These are phyloP conservation scores for Muscicapa comitata DNA, from an alignment of 2,797 vertebrate genomes.

Conservation along the genomic window DNA sequence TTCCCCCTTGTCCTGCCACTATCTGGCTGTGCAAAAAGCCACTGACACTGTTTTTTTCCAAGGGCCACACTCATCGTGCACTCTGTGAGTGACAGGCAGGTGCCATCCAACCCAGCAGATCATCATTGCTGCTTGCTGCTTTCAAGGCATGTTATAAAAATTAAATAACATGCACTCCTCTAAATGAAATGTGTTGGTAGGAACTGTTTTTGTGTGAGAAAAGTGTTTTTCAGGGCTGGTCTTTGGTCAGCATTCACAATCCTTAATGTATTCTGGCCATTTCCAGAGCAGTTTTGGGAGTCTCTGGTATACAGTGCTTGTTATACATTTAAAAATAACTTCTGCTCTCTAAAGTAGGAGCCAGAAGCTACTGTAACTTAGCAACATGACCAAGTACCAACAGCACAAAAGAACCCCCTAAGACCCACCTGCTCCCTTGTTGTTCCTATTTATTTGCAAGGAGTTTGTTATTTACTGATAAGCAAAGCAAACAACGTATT, in stretches of 20 bases:
- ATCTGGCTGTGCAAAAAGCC: neutral
- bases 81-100: neutral
- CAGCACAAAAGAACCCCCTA: conserved; percentile 3
- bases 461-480: conserved; percentile 69
- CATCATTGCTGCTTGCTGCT: neutral
- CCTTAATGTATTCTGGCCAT: neutral
- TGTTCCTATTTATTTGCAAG: conserved; percentile 46
- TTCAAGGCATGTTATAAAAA: neutral
- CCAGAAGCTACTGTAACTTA: conserved; percentile 59
- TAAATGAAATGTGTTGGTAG: neutral
- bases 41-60: neutral
- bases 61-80: neutral
- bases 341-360: conserved; percentile 24
- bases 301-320: neutral
- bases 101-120: neutral
- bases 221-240: neutral
- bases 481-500: conserved; percentile 47
- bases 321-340: conserved; percentile 58
- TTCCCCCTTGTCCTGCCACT: no score
- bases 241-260: neutral
- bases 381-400: conserved; percentile 56
- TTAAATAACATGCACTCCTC: neutral
- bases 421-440: conserved; percentile 43
- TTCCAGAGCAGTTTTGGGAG: neutral
- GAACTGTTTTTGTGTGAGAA: neutral